These are phyloP conservation scores for Geotrypetes seraphini DNA, from an alignment of 2,797 vertebrate species.

Conservation along the genomic window DNA sequence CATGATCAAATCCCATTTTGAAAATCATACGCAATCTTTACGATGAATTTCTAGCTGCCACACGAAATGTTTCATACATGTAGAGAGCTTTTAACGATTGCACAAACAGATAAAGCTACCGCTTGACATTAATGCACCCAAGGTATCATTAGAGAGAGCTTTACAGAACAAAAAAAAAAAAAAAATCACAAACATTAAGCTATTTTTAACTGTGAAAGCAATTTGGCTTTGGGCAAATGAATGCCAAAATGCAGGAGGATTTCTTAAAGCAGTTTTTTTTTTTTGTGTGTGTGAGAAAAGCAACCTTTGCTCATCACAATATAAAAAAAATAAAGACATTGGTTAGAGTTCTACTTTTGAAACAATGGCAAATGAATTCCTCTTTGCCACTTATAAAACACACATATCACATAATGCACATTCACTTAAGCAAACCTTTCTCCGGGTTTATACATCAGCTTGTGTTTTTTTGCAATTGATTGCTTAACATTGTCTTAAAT, in stretches of 20 bases:
- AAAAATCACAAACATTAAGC: constrained; percentile 10
- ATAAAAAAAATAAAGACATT: too few relatives aligned
- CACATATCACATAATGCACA: constrained; percentile 1
- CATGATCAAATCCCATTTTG: constrained; percentile 16
- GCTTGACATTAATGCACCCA: constrained; percentile 6
- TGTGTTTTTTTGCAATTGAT: constrained; percentile 8
- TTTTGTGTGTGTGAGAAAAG: constrained; percentile 9
- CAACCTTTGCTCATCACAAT: constrained; percentile 8
- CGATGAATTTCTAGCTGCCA: background rate
- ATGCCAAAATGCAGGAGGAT: background rate
- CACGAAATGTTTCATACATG: constrained; percentile 12
- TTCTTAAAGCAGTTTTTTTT: constrained; percentile 12
- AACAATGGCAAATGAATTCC: constrained; percentile 13
- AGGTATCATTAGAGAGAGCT: constrained; percentile 12
- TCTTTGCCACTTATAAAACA: too few relatives aligned
- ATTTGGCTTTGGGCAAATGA: constrained; percentile 13
- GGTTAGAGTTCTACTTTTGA: constrained; percentile 12
- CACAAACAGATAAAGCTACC: constrained; percentile 3
- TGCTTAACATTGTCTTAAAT: constrained; percentile 2
- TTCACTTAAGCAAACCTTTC: constrained; percentile 1
- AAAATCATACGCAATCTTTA: constrained; percentile 4
- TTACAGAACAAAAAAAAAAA: constrained; percentile 14
- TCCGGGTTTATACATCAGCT: constrained; percentile 2
- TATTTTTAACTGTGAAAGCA: constrained; percentile 30
- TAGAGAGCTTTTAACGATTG: constrained; percentile 18